Percentiles rank a stretch among this genome's conserved stretches.
Conservation (phyloP, 2,797 vertebrate species). For the Diplodus sargus region DNA sequence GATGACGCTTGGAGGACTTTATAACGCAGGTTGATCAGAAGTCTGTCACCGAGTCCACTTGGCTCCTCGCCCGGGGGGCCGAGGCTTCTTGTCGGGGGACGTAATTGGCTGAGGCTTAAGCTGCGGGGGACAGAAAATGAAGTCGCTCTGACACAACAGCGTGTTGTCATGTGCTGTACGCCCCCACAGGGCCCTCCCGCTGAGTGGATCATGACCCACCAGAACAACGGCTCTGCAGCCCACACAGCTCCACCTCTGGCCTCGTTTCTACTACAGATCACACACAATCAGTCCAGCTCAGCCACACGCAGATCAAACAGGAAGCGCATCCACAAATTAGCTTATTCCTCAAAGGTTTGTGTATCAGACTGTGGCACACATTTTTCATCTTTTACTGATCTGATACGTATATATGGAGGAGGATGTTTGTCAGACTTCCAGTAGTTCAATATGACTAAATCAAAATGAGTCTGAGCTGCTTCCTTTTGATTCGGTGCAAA, state of each 20-base stretch:
- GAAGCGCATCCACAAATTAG: too few relatives aligned
- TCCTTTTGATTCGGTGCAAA: too few relatives aligned
- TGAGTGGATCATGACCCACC: conserved; percentile 6
- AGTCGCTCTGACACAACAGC: conserved; percentile 19
- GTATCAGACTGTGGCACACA: too few relatives aligned
- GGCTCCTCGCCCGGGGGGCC: background rate
- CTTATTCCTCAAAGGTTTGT: too few relatives aligned
- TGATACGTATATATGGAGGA: too few relatives aligned
- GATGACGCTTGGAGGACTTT: conserved; percentile 11
- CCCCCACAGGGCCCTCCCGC: conserved; percentile 5
- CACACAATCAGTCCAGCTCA: background rate
- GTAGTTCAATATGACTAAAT: too few relatives aligned
- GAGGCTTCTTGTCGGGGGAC: background rate
- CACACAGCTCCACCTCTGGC: background rate
- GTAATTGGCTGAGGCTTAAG: conserved; percentile 8
- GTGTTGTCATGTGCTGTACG: background rate
- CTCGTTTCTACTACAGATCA: background rate
- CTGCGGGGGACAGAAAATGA: conserved; percentile 11
- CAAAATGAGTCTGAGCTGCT: too few relatives aligned
- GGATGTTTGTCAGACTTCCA: too few relatives aligned
- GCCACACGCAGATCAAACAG: background rate
- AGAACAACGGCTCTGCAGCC: background rate
- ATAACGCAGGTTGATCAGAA: background rate
- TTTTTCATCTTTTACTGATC: too few relatives aligned
- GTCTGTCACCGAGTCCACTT: background rate